phyloP scores from a whole-genome alignment of 2,797 vertebrate species.

The Eulemur coronatus region DNA sequence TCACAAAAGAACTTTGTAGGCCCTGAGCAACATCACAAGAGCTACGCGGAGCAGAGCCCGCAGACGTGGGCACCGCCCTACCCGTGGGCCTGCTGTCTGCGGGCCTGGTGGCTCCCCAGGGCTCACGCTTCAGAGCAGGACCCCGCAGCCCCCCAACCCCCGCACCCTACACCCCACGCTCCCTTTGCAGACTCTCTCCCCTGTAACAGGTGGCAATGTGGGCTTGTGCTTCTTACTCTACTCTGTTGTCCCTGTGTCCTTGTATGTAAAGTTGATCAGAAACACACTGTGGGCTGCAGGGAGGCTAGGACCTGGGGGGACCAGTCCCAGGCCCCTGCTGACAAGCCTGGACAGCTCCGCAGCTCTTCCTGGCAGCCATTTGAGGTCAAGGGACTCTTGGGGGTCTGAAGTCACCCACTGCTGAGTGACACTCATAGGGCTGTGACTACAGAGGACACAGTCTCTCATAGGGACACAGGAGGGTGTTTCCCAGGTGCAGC shows the following conservation, averaged over 20 bases:
- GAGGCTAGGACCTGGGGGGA: fast-evolving
- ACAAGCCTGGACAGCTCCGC: fast-evolving
- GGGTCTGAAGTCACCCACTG: neutral
- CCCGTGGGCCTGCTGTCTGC: fast-evolving
- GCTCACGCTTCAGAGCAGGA: neutral
- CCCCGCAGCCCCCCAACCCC: neutral
- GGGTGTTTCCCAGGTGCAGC: neutral
- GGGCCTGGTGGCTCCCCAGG: neutral
- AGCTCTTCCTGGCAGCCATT: no score
- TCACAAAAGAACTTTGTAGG: neutral
- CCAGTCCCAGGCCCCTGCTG: fast-evolving
- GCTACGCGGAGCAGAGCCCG: neutral
- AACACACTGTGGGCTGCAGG: no score
- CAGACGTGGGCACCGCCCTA: no score
- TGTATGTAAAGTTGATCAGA: neutral
- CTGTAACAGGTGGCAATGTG: neutral
- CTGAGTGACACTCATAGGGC: neutral
- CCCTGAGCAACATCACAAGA: no score
- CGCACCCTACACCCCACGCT: neutral
- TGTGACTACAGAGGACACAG: no score
- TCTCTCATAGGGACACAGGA: neutral
- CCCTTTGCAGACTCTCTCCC: neutral
- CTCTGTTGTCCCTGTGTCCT: neutral
- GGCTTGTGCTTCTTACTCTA: no score
- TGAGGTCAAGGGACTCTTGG: fast-evolving